These are phyloP conservation scores for Chalcosyrphus nemorum DNA, from an alignment of 2,888 invertebrate genomes.

Conservation along the genomic window DNA sequence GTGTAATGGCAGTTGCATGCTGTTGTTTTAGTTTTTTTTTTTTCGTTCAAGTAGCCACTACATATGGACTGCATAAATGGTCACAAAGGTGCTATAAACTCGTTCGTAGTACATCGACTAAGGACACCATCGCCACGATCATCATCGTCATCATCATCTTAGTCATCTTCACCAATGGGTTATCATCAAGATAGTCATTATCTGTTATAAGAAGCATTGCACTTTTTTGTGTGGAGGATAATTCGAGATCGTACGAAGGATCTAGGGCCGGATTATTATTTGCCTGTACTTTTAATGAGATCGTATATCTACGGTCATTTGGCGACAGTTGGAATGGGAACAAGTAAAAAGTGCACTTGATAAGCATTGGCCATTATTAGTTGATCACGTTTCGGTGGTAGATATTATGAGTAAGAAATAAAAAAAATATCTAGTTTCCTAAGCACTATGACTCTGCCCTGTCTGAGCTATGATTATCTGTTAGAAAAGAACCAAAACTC, in stretches of 20 bases:
- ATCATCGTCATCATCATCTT: slow-evolving; percentile 39
- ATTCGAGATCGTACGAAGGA: slow-evolving; percentile 14
- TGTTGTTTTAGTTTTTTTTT: slow-evolving; percentile 19
- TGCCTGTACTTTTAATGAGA: slow-evolving; percentile 33
- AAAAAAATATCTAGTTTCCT: too few relatives aligned
- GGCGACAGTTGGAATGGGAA: background rate
- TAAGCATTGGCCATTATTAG: background rate
- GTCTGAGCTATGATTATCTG: background rate
- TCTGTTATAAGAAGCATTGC: slow-evolving; percentile 5
- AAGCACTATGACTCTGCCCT: too few relatives aligned
- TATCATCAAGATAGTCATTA: slow-evolving; percentile 47
- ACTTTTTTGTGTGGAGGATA: slow-evolving; percentile 5
- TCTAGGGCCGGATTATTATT: slow-evolving; percentile 10
- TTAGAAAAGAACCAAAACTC: background rate
- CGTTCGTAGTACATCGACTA: slow-evolving; percentile 56
- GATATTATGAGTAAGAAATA: background rate
- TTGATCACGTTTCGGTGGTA: slow-evolving; percentile 1
- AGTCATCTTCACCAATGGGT: slow-evolving; percentile 39
- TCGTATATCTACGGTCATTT: background rate
- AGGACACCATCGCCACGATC: slow-evolving; percentile 52
- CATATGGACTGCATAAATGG: slow-evolving; percentile 47
- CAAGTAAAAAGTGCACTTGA: background rate
- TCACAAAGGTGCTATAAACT: slow-evolving; percentile 69
- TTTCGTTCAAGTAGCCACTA: slow-evolving; percentile 44
- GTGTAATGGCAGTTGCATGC: slow-evolving; percentile 61